A percentile compares a stretch with the other conserved stretches of the same genome.
Evolutionary conservation across 1,140 invertebrate genomes (phyloP).

Genomic region (Drosophila arawakana): DNA sequence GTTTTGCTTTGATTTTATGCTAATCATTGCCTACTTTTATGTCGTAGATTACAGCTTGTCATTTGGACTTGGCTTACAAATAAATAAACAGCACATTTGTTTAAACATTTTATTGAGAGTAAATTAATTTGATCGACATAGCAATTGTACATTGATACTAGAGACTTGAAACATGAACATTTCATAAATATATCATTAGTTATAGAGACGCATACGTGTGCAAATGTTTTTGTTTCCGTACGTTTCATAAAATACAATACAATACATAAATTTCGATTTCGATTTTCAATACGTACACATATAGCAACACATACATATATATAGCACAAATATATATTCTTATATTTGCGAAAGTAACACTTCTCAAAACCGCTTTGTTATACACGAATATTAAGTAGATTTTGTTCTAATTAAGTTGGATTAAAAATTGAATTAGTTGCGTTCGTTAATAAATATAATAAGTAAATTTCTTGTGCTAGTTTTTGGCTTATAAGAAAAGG

Average conservation of each 20-base stretch:
- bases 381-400: conserved; percentile 17
- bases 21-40: conserved; percentile 12
- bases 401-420: conserved; percentile 32
- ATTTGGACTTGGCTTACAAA: neutral
- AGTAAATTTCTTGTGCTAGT: conserved; percentile 59
- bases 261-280: conserved; percentile 36
- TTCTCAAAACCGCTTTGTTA: conserved; percentile 14
- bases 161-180: conserved; percentile 61
- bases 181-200: conserved; percentile 66
- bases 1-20: neutral
- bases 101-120: conserved; percentile 72
- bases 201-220: conserved; percentile 40
- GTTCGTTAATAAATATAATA: conserved; percentile 6
- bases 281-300: conserved; percentile 58
- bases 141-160: conserved; percentile 57
- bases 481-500: conserved; percentile 42
- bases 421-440: conserved; percentile 38
- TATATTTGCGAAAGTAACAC: conserved; percentile 47
- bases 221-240: conserved; percentile 38
- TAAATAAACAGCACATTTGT: conserved; percentile 1
- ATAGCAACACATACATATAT: conserved; percentile 74
- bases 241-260: conserved; percentile 52
- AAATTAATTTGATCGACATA: conserved; percentile 58
- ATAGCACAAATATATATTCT: conserved; percentile 57
- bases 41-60: neutral